Base-by-base conservation (phyloP, 2,113 vertebrate genomes). In the Meleagris gallopavo region DNA sequence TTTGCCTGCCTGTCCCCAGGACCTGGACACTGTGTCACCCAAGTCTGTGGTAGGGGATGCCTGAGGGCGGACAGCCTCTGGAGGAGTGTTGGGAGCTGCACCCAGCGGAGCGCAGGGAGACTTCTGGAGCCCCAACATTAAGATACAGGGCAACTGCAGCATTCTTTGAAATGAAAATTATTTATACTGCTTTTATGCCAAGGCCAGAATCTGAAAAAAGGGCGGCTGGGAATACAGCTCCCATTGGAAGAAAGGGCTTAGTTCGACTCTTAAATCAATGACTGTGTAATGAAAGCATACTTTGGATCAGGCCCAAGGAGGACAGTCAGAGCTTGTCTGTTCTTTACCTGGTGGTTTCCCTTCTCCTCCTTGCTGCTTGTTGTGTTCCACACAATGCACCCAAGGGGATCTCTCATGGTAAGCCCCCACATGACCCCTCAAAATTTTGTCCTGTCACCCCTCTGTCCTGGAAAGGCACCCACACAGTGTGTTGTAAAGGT, bases 121-220 rank as follows among this genome's bases (percentile, higher is more conserved):
- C 58, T 93, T 50, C 86, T 40, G 9, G 27, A 72, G 78, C 91
- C 89, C 74, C 6, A 0, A 54, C 75, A 66, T 73, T 85, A 85
- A 94, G 92, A 84, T 18, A 76, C 62, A 88, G 58, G 74, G 58
- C 45, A 81, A 70, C 74, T 36, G 58, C 60, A 92, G n/a, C 14
- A 32, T 25, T 89, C 87, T 95, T 94, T 94, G 93, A 92, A 94
- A 94, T 83, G 62, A 94, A 97, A 94, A 95, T 94, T 91, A 77
- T 94, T 93, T 85, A 55, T 72, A 82, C n/a, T 92, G 41, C 50
- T 50, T 91, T 80, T 92, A 82, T 85, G 75, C 38, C 75, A 74
- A 75, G 82, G 89, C 93, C 74, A 90, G 67, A 67, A 83, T 91
- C 61, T 76, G 88, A 62, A 70, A 61, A 91, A 83, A 76, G 67